These are phyloP conservation scores for Neocrepidodera transversa DNA, from an alignment of 2,888 invertebrate genomes.

Conservation along the genomic window DNA sequence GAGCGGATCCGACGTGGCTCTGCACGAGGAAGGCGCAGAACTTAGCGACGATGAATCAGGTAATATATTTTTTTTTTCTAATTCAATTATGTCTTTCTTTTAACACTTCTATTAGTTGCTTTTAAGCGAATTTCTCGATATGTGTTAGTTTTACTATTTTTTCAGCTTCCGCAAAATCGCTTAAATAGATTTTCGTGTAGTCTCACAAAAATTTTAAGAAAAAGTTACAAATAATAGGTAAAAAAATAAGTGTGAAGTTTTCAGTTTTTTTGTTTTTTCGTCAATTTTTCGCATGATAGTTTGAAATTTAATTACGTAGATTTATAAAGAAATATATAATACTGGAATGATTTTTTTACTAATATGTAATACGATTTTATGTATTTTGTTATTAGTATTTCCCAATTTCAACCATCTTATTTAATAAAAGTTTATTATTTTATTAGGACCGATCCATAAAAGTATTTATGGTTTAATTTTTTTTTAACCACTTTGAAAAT, in stretches of 20 bases:
- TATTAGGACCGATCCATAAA: too few relatives aligned
- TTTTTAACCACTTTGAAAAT: too few relatives aligned
- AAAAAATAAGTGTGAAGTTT: not conserved
- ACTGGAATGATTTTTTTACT: not conserved
- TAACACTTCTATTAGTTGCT: conserved; percentile 29
- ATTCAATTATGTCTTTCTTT: conserved; percentile 10
- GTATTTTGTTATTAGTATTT: not conserved
- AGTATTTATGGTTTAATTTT: too few relatives aligned
- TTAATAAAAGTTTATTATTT: too few relatives aligned
- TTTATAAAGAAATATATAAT: not conserved
- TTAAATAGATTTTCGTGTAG: conserved; percentile 19
- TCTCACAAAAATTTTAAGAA: conserved; percentile 4
- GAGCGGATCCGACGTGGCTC: conserved; percentile 70
- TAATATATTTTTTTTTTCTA: conserved; percentile 55
- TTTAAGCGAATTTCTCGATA: conserved; percentile 23
- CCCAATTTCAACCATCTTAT: not conserved
- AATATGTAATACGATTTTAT: not conserved
- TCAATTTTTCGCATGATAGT: conserved; percentile 2
- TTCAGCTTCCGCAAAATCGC: conserved; percentile 33
- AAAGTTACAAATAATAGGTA: conserved; percentile 8
- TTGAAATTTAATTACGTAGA: not conserved
- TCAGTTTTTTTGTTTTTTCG: not conserved
- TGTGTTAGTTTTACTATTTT: conserved; percentile 27
- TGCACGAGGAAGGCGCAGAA: conserved; percentile 69
- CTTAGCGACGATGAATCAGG: conserved; percentile 71